Evolutionary conservation across 2,797 vertebrate genomes (phyloP), one percentile per base, ranked within the genome.

Genomic region (Lagocephalus sceleratus): DNA sequence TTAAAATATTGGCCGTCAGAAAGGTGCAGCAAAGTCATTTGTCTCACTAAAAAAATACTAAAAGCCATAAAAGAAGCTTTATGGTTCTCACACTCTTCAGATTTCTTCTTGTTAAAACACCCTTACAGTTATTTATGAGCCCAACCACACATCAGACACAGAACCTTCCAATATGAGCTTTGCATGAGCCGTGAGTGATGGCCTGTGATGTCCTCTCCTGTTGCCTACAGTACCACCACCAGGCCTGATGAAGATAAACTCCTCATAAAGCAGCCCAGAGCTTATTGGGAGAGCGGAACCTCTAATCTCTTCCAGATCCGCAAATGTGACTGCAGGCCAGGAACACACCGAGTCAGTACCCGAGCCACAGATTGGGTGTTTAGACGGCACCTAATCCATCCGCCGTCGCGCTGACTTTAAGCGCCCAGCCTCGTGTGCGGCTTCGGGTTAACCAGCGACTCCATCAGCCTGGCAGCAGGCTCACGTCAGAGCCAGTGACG

Each of bases 281-380:
- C 68, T 55, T 51, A 60, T 49, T 56, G 52, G 71, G 66, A 67
- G 72, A 71, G 63, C 51, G 68, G 74, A 67, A 47, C 47, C 63
- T 55, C 44, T 78, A 85, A 84, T 82, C 69, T 73, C 54, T 79
- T 75, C 87, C 85, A 88, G 81, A 78, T 79, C 70, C 71, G n/a
- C 59, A 60, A 76, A 69, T 63, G 67, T 70, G 79, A 81, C 75
- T 51, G 59, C 52, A 64, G 65, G 48, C 32, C 32, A 47, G 64
- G 68, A 58, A 67, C 79, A 70, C 72, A 75, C 32, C 32, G 11
- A 40, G 15, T 85, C 85, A 76, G 84, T 70, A 21, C 65, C 59
- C 57, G 4, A 64, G 55, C 64, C 45, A 41, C 6, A 11, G 66
- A 72, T 81, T 65, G 11, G 32, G 55, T 69, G 73, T 80, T 86